Base-by-base conservation (phyloP, 2,888 invertebrate genomes). In the Ornithoptera alexandrae region DNA sequence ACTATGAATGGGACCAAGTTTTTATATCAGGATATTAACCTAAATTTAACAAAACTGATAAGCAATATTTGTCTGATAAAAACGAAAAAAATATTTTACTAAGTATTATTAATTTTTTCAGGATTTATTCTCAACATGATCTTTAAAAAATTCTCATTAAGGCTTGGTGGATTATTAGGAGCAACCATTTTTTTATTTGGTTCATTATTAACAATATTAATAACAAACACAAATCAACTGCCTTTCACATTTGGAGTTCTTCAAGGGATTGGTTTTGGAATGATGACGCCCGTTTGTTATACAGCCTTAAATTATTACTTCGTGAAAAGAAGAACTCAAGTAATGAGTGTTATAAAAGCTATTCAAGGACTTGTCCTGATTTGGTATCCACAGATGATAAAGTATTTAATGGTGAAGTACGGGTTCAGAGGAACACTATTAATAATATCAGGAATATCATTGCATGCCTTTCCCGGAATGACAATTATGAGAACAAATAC, bases 381-480 rank as follows among this genome's bases (percentile, higher is more conserved):
- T 79, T 87, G 92, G 73, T 94, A 94, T 81, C 95, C 95, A 0
- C 90, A 93, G 62, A 73, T 94, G 0, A 81, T 94, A 12, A 93
- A 93, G 74, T 78, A 84, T 30, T 84, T 93, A 60, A 87, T 94
- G 83, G 81, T 81, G 0, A 68, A 76, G 0, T 95, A 94, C 68
- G 95, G 95, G 66, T 95, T 94, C 78, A 88, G 95, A 84, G 95
- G 95, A 42, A 94, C 95, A 0, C 84, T 94, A 24, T 84, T 94
- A 0, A 84, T 95, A 56, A 82, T 94, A 68, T 93, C 94, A 22
- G 95, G 93, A 56, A 82, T 95, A 74, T 93, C 95, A 50, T 81
- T 95, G 39, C 92, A 95, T 74, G 89, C 92, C 22, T 85, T 95
- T 62, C 90, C 94, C 4, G 95, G 94, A 62, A 94, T 94, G 89